Conservation (phyloP, 2,113 vertebrate genomes). For the Tragelaphus buxtoni region DNA sequence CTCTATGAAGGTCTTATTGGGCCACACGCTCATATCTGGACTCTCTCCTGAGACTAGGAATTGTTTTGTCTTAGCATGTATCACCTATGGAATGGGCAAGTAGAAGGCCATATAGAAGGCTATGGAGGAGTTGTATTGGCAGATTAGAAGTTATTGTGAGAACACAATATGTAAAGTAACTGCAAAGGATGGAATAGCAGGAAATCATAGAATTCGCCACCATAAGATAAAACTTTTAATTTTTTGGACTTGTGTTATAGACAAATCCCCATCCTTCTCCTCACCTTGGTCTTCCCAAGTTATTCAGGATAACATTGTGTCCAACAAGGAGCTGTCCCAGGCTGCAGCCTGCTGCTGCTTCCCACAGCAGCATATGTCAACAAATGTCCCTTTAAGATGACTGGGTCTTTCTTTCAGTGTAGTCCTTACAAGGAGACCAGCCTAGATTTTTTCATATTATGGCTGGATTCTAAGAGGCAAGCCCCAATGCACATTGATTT, state of each 20-base stretch:
- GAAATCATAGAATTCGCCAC: not conserved
- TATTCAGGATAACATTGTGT: not conserved
- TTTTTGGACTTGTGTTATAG: not conserved
- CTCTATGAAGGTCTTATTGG: not conserved
- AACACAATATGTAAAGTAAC: not conserved
- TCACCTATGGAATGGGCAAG: not conserved
- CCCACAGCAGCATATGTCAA: not conserved
- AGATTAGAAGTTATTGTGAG: not conserved
- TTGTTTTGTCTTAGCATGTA: not conserved
- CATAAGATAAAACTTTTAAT: not conserved
- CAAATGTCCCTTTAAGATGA: not conserved
- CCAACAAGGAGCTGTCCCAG: not conserved
- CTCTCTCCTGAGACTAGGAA: not conserved
- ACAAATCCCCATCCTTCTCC: not conserved
- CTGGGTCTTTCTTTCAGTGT: not conserved
- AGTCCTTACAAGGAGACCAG: not conserved
- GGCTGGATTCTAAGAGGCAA: not conserved
- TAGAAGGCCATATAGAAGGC: not conserved
- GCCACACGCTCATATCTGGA: fast-evolving
- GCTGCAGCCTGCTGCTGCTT: not conserved
- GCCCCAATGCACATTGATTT: not conserved
- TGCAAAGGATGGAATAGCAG: not conserved
- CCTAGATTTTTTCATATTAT: not conserved
- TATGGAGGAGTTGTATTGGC: not conserved
- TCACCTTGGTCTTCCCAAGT: not conserved